Base-by-base conservation (phyloP, 2,888 invertebrate genomes). In the Orgyia antiqua region DNA sequence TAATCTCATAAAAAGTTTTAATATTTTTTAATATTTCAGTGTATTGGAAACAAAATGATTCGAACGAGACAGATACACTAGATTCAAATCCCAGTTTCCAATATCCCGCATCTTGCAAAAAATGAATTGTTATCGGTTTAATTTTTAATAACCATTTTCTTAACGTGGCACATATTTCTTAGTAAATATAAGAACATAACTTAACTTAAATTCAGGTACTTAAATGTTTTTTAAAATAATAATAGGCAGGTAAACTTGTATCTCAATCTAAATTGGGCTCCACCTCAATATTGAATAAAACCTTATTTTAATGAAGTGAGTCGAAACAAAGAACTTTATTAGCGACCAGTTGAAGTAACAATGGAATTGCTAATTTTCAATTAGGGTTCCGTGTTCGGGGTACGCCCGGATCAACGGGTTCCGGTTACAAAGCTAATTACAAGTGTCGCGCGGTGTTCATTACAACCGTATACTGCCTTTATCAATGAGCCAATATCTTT, bases 341-440 rank as follows among this genome's bases (percentile, higher is more conserved):
- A 66, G 46, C 48, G 57, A 45, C 36, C 40, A 37, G 34, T 44
- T 42, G 50, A 47, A 48, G 54, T 62, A 60, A 67, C 65, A 68
- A 62, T 62, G 47, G 60, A 58, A 57, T 62, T 48, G 60, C 56
- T 68, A 73, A 74, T 76, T 73, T 71, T 68, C 69, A 73, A 75
- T 74, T 68, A 71, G 61, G 65, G 67, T 52, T 55, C 59, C 58
- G 58, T 31, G 18, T 19, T 45, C 25, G 37, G 30, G 17, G 54
- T 57, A 50, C 43, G 47, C 26, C 27, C 18, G 21, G 51, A 61
- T 61, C 57, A 53, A 42, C 50, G 57, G 62, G 62, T 55, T 79
- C 69, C 62, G 73, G 68, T 82, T 80, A 73, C 84, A 58, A 63
- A 68, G 75, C 67, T 75, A 79, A 82, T 84, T 79, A 80, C 75